A percentile compares a stretch with the other conserved stretches of the same genome.
phyloP scores from a whole-genome alignment of 2,797 vertebrate genomes.

The Myoxocephalus aenaeus region DNA sequence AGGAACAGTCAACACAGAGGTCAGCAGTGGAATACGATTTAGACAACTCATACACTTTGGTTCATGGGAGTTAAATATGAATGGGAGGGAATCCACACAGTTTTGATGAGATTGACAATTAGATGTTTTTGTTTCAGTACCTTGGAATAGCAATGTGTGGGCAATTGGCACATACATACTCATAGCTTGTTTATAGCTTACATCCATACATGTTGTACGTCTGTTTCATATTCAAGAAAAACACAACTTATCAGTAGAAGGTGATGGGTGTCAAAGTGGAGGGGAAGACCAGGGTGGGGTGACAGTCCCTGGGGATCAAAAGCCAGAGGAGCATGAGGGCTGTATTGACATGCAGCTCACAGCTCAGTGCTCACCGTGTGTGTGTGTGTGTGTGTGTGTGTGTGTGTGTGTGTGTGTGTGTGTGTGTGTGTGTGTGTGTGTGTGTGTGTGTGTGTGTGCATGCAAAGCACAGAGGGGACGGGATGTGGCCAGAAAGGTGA shows the following conservation, averaged over 20 bases:
- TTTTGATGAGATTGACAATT: constrained; percentile 7
- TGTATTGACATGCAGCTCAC: constrained; percentile 54
- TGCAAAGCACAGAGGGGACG: constrained; percentile 46
- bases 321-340: constrained; percentile 37
- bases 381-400: constrained; percentile 33
- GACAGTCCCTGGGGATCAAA: constrained; percentile 63
- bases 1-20: constrained; percentile 72
- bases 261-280: constrained; percentile 38
- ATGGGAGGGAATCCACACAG: constrained; percentile 8
- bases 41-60: constrained; percentile 4
- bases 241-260: constrained; percentile 68
- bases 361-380: constrained; percentile 43
- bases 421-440: constrained; percentile 11
- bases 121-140: neutral
- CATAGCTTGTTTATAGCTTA: neutral
- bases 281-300: constrained; percentile 75
- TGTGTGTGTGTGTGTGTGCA: constrained; percentile 8
- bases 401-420: constrained; percentile 20
- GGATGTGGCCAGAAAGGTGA: constrained; percentile 68
- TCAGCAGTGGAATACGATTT: constrained; percentile 28
- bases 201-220: constrained; percentile 6
- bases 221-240: constrained; percentile 78
- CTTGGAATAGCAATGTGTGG: neutral
- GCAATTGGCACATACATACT: constrained; percentile 13
- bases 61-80: constrained; percentile 25